These are phyloP conservation scores for Anas platyrhynchos DNA, from an alignment of 2,113 vertebrate species.

Conservation along the genomic window DNA sequence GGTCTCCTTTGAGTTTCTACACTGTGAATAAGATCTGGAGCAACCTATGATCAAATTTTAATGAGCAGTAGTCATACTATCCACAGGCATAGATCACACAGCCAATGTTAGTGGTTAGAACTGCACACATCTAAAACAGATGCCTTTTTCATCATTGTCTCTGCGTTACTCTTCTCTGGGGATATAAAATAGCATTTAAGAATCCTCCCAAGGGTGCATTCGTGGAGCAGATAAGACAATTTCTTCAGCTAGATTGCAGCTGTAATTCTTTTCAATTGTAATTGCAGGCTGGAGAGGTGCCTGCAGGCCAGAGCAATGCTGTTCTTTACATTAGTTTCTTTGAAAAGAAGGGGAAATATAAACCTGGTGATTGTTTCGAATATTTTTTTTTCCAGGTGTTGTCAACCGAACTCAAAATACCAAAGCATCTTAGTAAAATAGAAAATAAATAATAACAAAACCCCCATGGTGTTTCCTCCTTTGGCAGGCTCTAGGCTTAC, in stretches of 20 bases:
- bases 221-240: constrained; percentile 67
- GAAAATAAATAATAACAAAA: neutral
- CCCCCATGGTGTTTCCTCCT: fast-evolving
- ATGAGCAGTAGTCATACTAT: constrained; percentile 50
- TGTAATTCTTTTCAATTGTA: constrained; percentile 73
- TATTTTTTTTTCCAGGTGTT: neutral
- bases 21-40: neutral
- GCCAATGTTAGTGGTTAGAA: constrained; percentile 27
- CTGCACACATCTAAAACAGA: constrained; percentile 48
- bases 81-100: constrained; percentile 42
- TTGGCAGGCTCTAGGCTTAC: neutral
- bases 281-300: constrained; percentile 65
- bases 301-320: constrained; percentile 61
- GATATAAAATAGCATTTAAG: constrained; percentile 64
- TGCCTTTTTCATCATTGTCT: constrained; percentile 70
- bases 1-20: constrained; percentile 23
- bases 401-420: neutral
- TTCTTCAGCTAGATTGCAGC: constrained; percentile 72
- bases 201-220: constrained; percentile 64
- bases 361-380: neutral
- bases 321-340: constrained; percentile 52
- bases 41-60: constrained; percentile 56
- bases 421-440: neutral
- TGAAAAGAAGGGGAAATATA: constrained; percentile 51
- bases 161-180: constrained; percentile 41